Evolutionary conservation across 1,140 invertebrate genomes (phyloP).

Genomic region (Drosophila rhopaloa): DNA sequence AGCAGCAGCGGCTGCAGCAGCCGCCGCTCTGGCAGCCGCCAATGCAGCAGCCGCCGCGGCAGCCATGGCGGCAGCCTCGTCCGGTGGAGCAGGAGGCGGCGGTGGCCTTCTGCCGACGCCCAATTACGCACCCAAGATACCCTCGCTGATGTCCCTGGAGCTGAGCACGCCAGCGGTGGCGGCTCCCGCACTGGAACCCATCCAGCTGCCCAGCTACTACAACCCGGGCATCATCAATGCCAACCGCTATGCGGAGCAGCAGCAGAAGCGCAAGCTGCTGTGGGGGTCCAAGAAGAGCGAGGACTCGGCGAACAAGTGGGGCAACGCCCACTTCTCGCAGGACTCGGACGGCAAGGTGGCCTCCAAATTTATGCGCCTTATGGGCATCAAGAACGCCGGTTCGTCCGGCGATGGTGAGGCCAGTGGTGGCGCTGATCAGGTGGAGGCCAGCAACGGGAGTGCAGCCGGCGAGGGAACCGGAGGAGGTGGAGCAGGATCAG

Average conservation of each 20-base stretch:
- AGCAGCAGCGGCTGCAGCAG: slow-evolving; percentile 20
- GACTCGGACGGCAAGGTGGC: slow-evolving; percentile 95
- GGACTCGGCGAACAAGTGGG: slow-evolving; percentile 89
- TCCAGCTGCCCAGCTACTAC: slow-evolving; percentile 89
- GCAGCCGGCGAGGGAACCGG: not conserved
- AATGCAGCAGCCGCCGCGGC: slow-evolving; percentile 23
- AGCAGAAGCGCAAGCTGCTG: slow-evolving; percentile 94
- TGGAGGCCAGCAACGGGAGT: slow-evolving; percentile 39
- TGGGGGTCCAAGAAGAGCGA: slow-evolving; percentile 91
- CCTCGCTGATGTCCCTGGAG: slow-evolving; percentile 72
- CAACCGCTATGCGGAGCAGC: slow-evolving; percentile 92
- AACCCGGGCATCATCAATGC: slow-evolving; percentile 93
- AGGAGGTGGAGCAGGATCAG: slow-evolving; percentile 20
- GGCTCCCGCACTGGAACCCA: slow-evolving; percentile 16
- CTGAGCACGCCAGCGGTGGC: slow-evolving; percentile 31
- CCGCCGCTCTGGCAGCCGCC: slow-evolving; percentile 16
- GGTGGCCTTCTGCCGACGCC: slow-evolving; percentile 61
- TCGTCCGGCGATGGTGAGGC: slow-evolving; percentile 6
- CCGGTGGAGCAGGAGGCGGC: slow-evolving; percentile 7
- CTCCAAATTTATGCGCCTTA: slow-evolving; percentile 97
- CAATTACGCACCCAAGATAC: slow-evolving; percentile 68
- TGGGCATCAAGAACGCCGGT: slow-evolving; percentile 91
- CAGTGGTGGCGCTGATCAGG: slow-evolving; percentile 8
- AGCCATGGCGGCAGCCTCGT: not conserved
- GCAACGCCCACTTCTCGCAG: slow-evolving; percentile 92